phyloP scores from a whole-genome alignment of 2,797 vertebrate species.

The Poecilia picta region DNA sequence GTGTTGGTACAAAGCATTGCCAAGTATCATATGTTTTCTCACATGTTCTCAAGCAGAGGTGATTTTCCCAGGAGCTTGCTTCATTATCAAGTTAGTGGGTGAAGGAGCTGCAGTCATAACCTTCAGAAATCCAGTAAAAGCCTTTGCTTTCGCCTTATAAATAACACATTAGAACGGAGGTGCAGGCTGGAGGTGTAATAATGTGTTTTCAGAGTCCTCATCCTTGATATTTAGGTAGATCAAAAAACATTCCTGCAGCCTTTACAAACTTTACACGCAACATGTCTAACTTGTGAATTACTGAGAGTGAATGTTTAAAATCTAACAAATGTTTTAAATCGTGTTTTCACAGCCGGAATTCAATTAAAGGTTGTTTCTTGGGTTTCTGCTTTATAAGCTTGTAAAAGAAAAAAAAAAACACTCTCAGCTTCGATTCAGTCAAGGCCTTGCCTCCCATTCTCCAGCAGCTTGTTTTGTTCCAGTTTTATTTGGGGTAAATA shows the following conservation, averaged over 20 bases:
- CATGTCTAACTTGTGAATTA: not conserved
- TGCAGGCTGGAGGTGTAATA: not conserved
- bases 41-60: not conserved
- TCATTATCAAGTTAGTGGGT: slow-evolving; percentile 7
- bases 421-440: not conserved
- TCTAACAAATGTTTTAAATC: not conserved
- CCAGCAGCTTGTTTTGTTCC: not conserved
- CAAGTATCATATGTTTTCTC: not conserved
- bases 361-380: not conserved
- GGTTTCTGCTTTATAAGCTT: not conserved
- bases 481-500: slow-evolving; percentile 12
- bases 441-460: not conserved
- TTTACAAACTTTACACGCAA: not conserved
- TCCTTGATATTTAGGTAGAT: not conserved
- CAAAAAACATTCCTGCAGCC: slow-evolving; percentile 10
- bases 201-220: not conserved
- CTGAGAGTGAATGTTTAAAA: not conserved
- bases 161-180: slow-evolving; percentile 22
- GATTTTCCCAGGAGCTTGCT: not conserved
- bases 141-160: slow-evolving; percentile 19
- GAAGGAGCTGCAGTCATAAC: slow-evolving; percentile 11
- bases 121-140: slow-evolving; percentile 15
- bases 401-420: not conserved
- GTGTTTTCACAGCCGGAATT: not conserved
- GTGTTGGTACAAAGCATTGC: not conserved